phyloP scores from a whole-genome alignment of 2,113 vertebrate species.

The Neopipo cinnamomea region DNA sequence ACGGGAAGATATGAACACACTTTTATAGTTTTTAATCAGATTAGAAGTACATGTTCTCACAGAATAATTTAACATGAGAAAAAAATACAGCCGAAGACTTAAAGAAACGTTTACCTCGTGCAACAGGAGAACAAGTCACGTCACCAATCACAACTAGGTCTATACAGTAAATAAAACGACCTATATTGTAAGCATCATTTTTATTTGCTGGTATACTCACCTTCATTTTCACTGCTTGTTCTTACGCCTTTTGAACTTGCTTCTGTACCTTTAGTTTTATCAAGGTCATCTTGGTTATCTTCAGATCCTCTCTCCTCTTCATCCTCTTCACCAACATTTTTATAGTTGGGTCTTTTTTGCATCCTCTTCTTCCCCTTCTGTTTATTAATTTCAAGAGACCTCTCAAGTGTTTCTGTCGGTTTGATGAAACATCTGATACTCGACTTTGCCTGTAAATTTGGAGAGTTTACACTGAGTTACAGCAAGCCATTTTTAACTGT shows the following conservation, averaged over 20 bases:
- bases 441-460: slow-evolving; percentile 74
- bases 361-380: slow-evolving; percentile 88
- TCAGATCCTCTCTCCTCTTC: slow-evolving; percentile 87
- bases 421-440: slow-evolving; percentile 92
- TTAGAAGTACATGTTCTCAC: neutral
- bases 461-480: neutral
- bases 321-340: slow-evolving; percentile 96
- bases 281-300: slow-evolving; percentile 75
- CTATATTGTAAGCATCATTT: neutral
- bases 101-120: neutral
- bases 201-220: slow-evolving; percentile 73
- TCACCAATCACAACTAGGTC: neutral
- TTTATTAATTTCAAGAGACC: slow-evolving; percentile 93
- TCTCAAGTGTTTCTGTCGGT: slow-evolving; percentile 90
- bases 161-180: neutral
- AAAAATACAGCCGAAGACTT: neutral
- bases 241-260: slow-evolving; percentile 84
- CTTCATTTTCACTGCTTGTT: slow-evolving; percentile 90
- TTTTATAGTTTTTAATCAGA: neutral
- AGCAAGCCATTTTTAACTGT: neutral
- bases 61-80: neutral
- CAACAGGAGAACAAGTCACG: neutral
- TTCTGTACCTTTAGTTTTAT: slow-evolving; percentile 86
- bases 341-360: slow-evolving; percentile 97
- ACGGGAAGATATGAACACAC: neutral